Evolutionary conservation across 2,888 invertebrate species (phyloP), one percentile per base, ranked within the genome.

Genomic region (Drosophila robusta): DNA sequence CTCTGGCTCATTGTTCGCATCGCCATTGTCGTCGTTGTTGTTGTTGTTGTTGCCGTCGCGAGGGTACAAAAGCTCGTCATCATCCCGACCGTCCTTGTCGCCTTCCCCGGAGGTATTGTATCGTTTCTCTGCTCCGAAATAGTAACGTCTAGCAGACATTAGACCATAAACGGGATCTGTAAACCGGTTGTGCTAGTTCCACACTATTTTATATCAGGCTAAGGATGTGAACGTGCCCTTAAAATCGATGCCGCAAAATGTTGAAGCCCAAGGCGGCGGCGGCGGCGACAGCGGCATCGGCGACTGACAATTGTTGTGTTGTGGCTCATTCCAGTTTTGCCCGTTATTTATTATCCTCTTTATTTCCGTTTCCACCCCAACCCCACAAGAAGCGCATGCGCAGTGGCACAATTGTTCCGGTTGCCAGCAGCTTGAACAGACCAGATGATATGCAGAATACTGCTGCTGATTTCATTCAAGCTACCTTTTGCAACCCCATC

Each of bases 291-390:
- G 29, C 29, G 52, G 46, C 64, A 29, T 71, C 72, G 51, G 49
- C 54, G 46, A 67, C 70, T 63, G 70, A 69, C 87, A 80, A 87
- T 80, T 82, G 88, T 78, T 89, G 70, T 85, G 89, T 87, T 89
- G 75, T 89, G 89, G 88, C 83, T 86, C 72, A 88, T 85, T 85
- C 85, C 87, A 86, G 85, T 89, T 85, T 86, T 70, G 65, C 77
- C 70, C 55, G 83, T 82, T 87, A 89, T 89, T 89, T 89, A 89
- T 85, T 78, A 72, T 82, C 60, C 80, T 70, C 85, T 89, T 73
- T 71, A 73, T 72, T 75, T 73, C 62, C 64, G 69, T 74, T 78
- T 75, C 69, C 62, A 75, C 84, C 77, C 86, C 78, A 75, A 60
- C 64, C 68, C 83, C 73, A 62, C 47, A 47, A 14, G 26, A 26